phyloP scores from a whole-genome alignment of 1,140 invertebrate species.

The Drosophila mojavensis region DNA sequence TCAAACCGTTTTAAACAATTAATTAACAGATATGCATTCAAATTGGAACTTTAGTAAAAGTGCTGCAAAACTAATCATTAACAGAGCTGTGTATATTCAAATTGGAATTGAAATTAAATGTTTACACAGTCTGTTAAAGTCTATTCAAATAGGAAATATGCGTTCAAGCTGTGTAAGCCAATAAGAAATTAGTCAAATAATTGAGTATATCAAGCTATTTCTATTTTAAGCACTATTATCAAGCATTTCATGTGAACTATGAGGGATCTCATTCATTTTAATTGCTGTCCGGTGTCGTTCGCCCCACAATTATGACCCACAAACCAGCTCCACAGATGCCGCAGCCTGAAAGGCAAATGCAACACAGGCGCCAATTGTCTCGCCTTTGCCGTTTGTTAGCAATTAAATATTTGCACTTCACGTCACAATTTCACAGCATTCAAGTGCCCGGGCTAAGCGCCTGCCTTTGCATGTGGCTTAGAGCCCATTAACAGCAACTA shows the following conservation, averaged over 20 bases:
- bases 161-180: too few relatives aligned
- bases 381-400: constrained; percentile 65
- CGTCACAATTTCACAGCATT: constrained; percentile 56
- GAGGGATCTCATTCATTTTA: constrained; percentile 5
- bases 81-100: too few relatives aligned
- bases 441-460: not conserved
- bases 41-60: too few relatives aligned
- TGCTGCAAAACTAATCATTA: too few relatives aligned
- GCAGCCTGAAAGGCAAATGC: constrained; percentile 26
- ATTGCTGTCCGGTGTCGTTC: constrained; percentile 19
- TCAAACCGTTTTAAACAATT: too few relatives aligned
- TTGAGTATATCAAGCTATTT: too few relatives aligned
- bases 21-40: too few relatives aligned
- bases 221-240: too few relatives aligned
- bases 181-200: too few relatives aligned
- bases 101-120: too few relatives aligned
- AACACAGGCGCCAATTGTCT: constrained; percentile 57
- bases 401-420: constrained; percentile 80
- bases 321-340: constrained; percentile 12
- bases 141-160: too few relatives aligned
- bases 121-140: too few relatives aligned
- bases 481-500: constrained; percentile 19
- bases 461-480: not conserved
- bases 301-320: constrained; percentile 42
- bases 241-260: not conserved